Evolutionary conservation across 2,113 vertebrate genomes (phyloP).

Genomic region (Antechinus stuartii): DNA sequence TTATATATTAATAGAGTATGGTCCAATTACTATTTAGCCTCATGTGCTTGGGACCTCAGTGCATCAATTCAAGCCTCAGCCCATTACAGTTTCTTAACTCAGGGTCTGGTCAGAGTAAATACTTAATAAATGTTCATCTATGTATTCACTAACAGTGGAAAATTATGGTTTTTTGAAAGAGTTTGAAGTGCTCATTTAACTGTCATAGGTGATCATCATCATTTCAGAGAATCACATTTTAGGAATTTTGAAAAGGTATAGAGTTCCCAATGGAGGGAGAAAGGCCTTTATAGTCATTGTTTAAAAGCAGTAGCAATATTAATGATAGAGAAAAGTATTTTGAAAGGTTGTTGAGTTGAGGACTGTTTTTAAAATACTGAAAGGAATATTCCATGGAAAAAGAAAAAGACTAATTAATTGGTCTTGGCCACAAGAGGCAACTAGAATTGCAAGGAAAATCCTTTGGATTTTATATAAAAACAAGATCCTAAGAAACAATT

Average conservation of each 20-base stretch:
- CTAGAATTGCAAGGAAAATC: not conserved
- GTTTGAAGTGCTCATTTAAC: not conserved
- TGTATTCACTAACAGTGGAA: not conserved
- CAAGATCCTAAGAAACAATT: not conserved
- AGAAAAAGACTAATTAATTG: not conserved
- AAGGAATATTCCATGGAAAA: not conserved
- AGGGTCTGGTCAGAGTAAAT: not conserved
- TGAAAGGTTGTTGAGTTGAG: not conserved
- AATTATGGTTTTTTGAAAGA: not conserved
- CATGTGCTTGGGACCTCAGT: too few relatives aligned
- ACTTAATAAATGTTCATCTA: not conserved
- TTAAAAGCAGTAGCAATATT: not conserved
- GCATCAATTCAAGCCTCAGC: too few relatives aligned
- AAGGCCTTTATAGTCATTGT: not conserved
- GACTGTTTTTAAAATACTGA: not conserved
- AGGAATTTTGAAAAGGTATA: not conserved
- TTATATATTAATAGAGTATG: too few relatives aligned
- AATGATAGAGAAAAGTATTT: not conserved
- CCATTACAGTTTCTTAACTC: too few relatives aligned
- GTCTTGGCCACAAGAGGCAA: not conserved
- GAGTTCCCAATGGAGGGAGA: not conserved
- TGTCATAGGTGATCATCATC: not conserved
- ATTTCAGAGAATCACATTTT: not conserved
- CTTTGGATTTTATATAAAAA: not conserved
- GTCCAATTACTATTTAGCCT: too few relatives aligned